Evolutionary conservation across 2,113 vertebrate species (phyloP).

Genomic region (Cyprinodon tularosa): DNA sequence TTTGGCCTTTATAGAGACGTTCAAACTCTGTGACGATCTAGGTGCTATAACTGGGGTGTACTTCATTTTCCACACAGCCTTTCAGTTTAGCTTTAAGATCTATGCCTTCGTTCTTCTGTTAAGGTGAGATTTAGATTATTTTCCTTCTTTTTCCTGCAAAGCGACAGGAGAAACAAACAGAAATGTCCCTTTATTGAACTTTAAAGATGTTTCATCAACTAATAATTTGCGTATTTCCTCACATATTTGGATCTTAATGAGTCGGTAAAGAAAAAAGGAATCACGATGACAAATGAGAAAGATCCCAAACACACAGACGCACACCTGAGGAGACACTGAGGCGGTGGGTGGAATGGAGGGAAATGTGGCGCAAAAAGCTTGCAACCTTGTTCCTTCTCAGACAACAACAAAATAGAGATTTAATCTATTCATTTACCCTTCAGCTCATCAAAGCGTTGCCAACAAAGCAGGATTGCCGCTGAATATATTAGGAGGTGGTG

Average conservation of each 20-base stretch:
- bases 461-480: conserved; percentile 51
- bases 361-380: conserved; percentile 43
- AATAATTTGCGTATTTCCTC: background rate
- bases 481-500: conserved; percentile 40
- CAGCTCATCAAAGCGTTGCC: conserved; percentile 60
- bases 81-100: too few species aligned
- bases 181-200: too few species aligned
- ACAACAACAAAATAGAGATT: conserved; percentile 18
- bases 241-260: background rate
- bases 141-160: background rate
- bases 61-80: background rate
- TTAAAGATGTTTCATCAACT: background rate
- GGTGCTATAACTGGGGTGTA: background rate
- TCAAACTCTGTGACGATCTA: background rate
- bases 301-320: conserved; percentile 28
- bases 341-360: conserved; percentile 28
- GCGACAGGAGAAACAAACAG: background rate
- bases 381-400: conserved; percentile 5
- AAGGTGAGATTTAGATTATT: too few species aligned
- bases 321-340: conserved; percentile 24
- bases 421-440: conserved; percentile 45
- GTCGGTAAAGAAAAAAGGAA: background rate
- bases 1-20: too few species aligned
- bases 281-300: background rate
- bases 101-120: too few species aligned